phyloP scores from a whole-genome alignment of 2,888 invertebrate genomes.

The Prosopocoilus inquinatus region DNA sequence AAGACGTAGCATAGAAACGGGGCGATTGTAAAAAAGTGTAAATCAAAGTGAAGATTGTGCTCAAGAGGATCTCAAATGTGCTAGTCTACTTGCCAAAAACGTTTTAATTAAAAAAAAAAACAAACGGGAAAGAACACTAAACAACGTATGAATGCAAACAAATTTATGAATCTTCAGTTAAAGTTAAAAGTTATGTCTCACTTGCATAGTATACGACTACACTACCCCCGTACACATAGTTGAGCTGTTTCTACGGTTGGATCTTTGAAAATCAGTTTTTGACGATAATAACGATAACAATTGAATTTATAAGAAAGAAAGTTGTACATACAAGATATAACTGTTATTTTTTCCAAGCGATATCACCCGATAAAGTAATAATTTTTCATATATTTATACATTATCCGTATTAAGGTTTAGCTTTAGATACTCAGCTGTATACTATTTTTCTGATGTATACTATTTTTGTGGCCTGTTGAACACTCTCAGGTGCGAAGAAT shows the following conservation, averaged over 20 bases:
- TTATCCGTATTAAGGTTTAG: constrained; percentile 9
- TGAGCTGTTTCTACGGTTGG: constrained; percentile 5
- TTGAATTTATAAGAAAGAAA: constrained; percentile 2
- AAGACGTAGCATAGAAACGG: too few species aligned
- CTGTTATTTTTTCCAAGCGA: constrained; percentile 24
- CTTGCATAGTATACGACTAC: constrained; percentile 31
- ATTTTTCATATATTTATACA: constrained; percentile 20
- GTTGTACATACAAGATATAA: constrained; percentile 21
- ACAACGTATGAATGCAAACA: neutral
- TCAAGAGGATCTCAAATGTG: constrained; percentile 32
- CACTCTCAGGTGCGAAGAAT: constrained; percentile 28
- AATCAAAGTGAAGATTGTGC: constrained; percentile 9
- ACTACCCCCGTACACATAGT: constrained; percentile 3
- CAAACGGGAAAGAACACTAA: neutral
- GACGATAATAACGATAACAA: neutral
- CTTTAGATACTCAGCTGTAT: constrained; percentile 15
- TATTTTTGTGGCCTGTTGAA: constrained; percentile 33
- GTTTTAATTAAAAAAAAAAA: constrained; percentile 3
- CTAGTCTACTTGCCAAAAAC: constrained; percentile 37
- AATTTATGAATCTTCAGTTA: neutral
- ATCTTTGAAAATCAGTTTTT: constrained; percentile 2
- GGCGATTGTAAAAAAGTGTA: neutral
- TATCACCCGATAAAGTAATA: constrained; percentile 13
- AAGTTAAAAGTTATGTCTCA: constrained; percentile 7
- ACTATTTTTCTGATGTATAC: constrained; percentile 29